Conservation (phyloP, 2,888 invertebrate genomes). For the Andricus quercusramuli region DNA sequence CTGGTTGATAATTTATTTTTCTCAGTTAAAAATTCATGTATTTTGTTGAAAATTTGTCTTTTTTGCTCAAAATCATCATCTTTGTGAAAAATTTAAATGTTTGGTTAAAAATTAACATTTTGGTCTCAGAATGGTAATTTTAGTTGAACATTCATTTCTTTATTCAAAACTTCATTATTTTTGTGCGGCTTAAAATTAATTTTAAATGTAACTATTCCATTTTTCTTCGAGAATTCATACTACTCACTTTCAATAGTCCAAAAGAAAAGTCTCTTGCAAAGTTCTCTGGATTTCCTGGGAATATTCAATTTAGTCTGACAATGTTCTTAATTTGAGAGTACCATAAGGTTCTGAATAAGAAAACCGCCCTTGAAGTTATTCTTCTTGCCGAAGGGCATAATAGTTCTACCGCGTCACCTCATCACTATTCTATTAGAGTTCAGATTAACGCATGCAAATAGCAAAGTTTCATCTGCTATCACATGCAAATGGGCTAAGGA, state of each 20-base stretch:
- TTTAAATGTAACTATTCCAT: too few relatives aligned
- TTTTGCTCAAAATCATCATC: too few relatives aligned
- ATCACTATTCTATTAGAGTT: constrained; percentile 28
- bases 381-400: not conserved
- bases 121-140: too few relatives aligned
- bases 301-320: constrained; percentile 3
- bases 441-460: constrained; percentile 14
- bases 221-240: not conserved
- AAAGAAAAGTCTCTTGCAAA: not conserved
- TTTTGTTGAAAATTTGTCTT: too few relatives aligned
- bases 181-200: too few relatives aligned
- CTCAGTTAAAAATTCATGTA: too few relatives aligned
- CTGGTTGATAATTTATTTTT: too few relatives aligned
- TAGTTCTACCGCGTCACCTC: not conserved
- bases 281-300: not conserved
- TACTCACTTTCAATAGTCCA: not conserved
- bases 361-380: constrained; percentile 18
- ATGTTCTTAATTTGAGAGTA: constrained; percentile 3
- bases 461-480: constrained; percentile 3
- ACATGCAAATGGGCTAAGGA: not conserved
- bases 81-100: too few relatives aligned
- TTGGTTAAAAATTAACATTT: too few relatives aligned
- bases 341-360: constrained; percentile 1
- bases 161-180: too few relatives aligned
- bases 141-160: too few relatives aligned